Evolutionary conservation across 2,888 invertebrate genomes (phyloP).

Genomic region (Noctua fimbriata): DNA sequence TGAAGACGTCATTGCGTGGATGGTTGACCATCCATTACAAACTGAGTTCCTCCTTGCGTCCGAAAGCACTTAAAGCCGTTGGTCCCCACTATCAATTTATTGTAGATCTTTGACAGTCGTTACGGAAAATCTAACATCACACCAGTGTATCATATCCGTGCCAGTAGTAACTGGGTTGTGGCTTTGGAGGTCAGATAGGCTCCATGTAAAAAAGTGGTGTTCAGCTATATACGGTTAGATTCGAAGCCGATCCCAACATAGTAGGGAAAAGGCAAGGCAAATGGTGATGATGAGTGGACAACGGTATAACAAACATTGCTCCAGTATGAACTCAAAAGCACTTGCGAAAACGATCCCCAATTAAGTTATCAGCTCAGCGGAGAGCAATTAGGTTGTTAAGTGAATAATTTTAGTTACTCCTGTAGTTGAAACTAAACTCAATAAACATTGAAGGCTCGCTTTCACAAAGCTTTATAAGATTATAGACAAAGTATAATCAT

Average conservation of each 20-base stretch:
- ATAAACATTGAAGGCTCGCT: neutral
- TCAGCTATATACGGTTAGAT: neutral
- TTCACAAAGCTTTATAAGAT: neutral
- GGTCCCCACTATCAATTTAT: neutral
- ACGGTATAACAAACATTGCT: neutral
- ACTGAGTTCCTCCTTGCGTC: neutral
- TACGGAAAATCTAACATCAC: neutral
- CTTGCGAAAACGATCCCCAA: neutral
- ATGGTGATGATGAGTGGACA: neutral
- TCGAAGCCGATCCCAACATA: neutral
- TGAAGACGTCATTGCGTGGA: neutral
- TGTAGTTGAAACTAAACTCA: slow-evolving; percentile 2
- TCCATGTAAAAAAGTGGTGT: neutral
- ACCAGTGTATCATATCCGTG: neutral
- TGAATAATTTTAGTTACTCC: slow-evolving; percentile 19
- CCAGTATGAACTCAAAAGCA: neutral
- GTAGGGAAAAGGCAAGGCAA: neutral
- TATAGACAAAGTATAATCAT: neutral
- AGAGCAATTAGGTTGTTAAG: slow-evolving; percentile 16
- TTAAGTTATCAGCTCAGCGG: slow-evolving; percentile 23
- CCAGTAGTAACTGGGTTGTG: neutral
- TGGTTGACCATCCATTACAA: neutral
- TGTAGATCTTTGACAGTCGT: neutral
- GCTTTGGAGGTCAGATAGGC: neutral
- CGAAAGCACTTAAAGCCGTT: neutral